Evolutionary conservation across 2,888 invertebrate genomes (phyloP).

Genomic region (Spatulosminthurus flaviceps): DNA sequence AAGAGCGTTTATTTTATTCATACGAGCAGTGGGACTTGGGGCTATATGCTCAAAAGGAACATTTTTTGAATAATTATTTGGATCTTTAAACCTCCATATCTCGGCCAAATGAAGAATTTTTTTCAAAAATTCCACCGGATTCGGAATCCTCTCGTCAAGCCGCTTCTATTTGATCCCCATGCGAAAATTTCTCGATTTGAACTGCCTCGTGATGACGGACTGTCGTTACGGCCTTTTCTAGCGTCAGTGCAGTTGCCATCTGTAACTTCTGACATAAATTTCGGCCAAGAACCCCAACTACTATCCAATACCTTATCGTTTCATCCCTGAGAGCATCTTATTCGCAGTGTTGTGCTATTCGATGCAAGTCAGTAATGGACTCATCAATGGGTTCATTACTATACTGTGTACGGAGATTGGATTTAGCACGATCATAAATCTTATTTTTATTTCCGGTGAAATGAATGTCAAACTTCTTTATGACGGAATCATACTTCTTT

Average conservation of each 20-base stretch:
- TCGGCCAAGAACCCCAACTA: slow-evolving; percentile 53
- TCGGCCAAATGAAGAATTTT: no score
- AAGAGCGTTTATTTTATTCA: no score
- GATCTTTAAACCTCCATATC: no score
- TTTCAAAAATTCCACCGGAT: no score
- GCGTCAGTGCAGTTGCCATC: slow-evolving; percentile 46
- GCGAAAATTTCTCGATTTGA: slow-evolving; percentile 40
- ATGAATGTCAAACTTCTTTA: slow-evolving; percentile 41
- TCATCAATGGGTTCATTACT: slow-evolving; percentile 50
- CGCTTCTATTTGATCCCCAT: no score
- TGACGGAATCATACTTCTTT: slow-evolving; percentile 42
- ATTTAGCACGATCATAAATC: slow-evolving; percentile 56
- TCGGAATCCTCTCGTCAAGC: no score
- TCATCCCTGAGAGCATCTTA: slow-evolving; percentile 53
- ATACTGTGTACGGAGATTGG: slow-evolving; percentile 48
- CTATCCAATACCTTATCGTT: slow-evolving; percentile 58
- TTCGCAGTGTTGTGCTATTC: slow-evolving; percentile 51
- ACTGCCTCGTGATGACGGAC: slow-evolving; percentile 48
- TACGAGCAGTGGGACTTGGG: no score
- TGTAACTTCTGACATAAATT: slow-evolving; percentile 53
- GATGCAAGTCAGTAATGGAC: slow-evolving; percentile 53
- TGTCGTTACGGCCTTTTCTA: slow-evolving; percentile 43
- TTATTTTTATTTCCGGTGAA: slow-evolving; percentile 39
- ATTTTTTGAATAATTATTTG: no score
- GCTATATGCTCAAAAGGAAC: no score